Evolutionary conservation across 1,140 invertebrate species (phyloP).

Genomic region (Lepidurus packardi): DNA sequence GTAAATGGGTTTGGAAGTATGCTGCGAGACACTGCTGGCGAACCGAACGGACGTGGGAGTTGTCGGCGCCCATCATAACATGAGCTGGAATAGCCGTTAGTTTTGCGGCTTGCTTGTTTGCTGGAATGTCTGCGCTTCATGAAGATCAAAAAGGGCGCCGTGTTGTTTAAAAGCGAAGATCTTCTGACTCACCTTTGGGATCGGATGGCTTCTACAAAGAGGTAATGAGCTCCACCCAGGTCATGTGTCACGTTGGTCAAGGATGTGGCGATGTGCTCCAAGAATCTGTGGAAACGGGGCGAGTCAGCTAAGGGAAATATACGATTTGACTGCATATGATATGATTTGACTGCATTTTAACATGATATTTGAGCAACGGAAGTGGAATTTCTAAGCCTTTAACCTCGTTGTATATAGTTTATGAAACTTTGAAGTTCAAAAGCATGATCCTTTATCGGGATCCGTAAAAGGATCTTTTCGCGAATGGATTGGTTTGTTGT

Average conservation of each 20-base stretch:
- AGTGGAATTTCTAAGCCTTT: neutral
- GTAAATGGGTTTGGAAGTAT: neutral
- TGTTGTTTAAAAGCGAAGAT: neutral
- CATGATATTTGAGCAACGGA: neutral
- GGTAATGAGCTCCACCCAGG: conserved; percentile 17
- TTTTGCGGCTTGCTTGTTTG: conserved; percentile 13
- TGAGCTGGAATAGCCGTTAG: conserved; percentile 1
- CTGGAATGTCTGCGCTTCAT: neutral
- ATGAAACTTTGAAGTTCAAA: no score
- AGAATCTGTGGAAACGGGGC: neutral
- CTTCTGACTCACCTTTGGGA: neutral
- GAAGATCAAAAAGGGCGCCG: neutral
- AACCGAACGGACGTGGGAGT: neutral
- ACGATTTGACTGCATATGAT: neutral
- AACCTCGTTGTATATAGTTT: neutral
- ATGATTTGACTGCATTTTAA: neutral
- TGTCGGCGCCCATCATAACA: neutral
- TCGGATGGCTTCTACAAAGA: neutral
- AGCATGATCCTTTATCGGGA: no score
- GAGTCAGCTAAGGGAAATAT: neutral
- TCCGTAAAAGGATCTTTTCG: no score
- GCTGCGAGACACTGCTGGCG: neutral
- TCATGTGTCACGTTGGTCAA: conserved; percentile 14
- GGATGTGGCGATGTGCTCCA: neutral
- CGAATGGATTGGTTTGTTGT: no score